Base-by-base conservation (phyloP, 2,113 vertebrate genomes). In the Elanoides forficatus region DNA sequence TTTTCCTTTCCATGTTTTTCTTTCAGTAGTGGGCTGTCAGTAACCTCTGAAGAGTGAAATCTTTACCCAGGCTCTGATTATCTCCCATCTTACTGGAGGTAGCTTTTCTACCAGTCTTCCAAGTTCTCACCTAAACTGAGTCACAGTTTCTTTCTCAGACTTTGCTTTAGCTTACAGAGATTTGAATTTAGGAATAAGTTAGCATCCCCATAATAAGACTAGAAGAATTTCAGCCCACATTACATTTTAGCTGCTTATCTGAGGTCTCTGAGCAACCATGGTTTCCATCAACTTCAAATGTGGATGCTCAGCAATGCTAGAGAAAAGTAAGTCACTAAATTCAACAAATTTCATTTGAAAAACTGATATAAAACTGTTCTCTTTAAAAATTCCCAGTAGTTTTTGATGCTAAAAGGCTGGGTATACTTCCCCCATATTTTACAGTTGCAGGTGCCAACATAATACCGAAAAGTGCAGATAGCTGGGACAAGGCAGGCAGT, bases 221-320 rank as follows among this genome's bases (percentile, higher is more conserved):
- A 52, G 40, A 80, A 82, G 62, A 80, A 68, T 81, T 68, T 73
- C 50, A 92, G 26, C 53, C 55, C 58, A 55, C 9, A 0, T 82
- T 68, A 36, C 3, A 0, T 82, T 96, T 96, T 73, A 53, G 50
- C 50, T 94, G 81, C 58, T 83, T 93, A 68, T 93, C 71, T 86
- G 55, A 88, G 42, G 56, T 92, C 48, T 83, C 73, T 81, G 73
- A 82, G 74, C 66, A 86, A 27, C 63, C 58, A 47, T 62, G 40
- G 50, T 88, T 97, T 94, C 72, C 72, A 83, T 55, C 43, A 66
- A 9, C 50, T 93, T 86, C 90, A 90, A 83, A 88, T 59, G n/a
- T 42, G n/a, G 59, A 80, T 83, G 47, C n/a, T 93, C 62, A 75
- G 53, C 23, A 85, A 47, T 45, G 86, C 58, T 74, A 52, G 52